Conservation (phyloP, 2,888 invertebrate genomes). For the Aporophyla nigra region DNA sequence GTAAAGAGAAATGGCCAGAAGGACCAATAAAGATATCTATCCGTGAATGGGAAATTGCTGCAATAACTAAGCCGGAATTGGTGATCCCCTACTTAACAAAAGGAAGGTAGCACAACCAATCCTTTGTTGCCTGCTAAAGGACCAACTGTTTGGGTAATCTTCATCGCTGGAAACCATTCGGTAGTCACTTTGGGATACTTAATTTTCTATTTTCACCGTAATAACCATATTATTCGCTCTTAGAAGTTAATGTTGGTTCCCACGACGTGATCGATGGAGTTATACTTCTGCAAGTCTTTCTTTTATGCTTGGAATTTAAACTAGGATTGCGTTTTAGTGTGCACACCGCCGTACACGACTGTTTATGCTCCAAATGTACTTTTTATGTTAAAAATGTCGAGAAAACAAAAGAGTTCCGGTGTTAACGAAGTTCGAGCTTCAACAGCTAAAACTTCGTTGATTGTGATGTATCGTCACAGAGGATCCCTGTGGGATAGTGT, state of each 20-base stretch:
- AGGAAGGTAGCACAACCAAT: neutral
- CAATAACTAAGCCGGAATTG: neutral
- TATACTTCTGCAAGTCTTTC: constrained; percentile 24
- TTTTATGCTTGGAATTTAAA: constrained; percentile 16
- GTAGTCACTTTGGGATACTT: neutral
- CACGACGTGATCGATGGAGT: neutral
- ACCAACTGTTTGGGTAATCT: neutral
- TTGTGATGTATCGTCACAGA: constrained; percentile 32
- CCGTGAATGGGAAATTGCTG: neutral
- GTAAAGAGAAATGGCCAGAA: constrained; percentile 10
- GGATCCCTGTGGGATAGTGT: neutral
- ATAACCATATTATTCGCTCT: neutral
- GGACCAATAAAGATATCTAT: neutral
- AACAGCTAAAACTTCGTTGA: constrained; percentile 4
- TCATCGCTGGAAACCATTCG: neutral
- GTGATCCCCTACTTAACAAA: neutral
- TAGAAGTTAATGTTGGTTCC: neutral
- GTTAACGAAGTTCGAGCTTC: constrained; percentile 24
- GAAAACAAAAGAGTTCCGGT: constrained; percentile 43
- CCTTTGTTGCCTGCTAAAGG: neutral
- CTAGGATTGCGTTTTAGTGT: constrained; percentile 43
- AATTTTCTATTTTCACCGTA: neutral
- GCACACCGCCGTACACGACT: constrained; percentile 26
- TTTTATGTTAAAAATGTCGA: constrained; percentile 53
- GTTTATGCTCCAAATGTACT: constrained; percentile 51